Evolutionary conservation across 2,888 invertebrate genomes (phyloP).

Genomic region (Sarcophaga variegata): DNA sequence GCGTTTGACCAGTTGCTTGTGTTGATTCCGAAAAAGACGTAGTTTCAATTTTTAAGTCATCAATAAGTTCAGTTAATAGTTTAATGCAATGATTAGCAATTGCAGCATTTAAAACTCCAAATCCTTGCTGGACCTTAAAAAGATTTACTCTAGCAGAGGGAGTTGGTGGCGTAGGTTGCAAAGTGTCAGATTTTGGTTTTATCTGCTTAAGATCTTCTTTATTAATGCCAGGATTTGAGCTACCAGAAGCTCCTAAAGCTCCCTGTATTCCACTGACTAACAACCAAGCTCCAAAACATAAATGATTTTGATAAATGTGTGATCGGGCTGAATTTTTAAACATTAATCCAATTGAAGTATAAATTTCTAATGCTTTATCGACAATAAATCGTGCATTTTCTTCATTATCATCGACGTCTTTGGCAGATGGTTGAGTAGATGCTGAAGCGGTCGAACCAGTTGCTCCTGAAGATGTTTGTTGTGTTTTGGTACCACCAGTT

Average conservation of each 20-base stretch:
- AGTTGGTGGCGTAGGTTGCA: constrained; percentile 83
- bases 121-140: constrained; percentile 90
- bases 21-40: constrained; percentile 76
- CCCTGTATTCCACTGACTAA: constrained; percentile 93
- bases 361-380: constrained; percentile 93
- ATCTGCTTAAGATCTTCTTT: constrained; percentile 75
- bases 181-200: constrained; percentile 75
- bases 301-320: constrained; percentile 93
- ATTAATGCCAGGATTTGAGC: constrained; percentile 84
- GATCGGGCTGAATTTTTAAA: constrained; percentile 93
- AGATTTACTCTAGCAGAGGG: constrained; percentile 86
- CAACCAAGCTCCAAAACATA: constrained; percentile 94
- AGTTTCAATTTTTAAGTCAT: constrained; percentile 81
- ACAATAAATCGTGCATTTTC: constrained; percentile 91
- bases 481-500: constrained; percentile 83
- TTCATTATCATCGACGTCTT: constrained; percentile 89
- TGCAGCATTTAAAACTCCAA: constrained; percentile 94
- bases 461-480: constrained; percentile 67
- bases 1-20: constrained; percentile 68
- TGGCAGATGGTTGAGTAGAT: constrained; percentile 64
- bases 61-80: constrained; percentile 82
- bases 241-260: constrained; percentile 87
- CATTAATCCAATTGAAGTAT: constrained; percentile 89
- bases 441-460: constrained; percentile 66
- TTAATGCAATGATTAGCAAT: constrained; percentile 92